phyloP scores from a whole-genome alignment of 2,888 invertebrate species.

The Pachydiplax longipennis region DNA sequence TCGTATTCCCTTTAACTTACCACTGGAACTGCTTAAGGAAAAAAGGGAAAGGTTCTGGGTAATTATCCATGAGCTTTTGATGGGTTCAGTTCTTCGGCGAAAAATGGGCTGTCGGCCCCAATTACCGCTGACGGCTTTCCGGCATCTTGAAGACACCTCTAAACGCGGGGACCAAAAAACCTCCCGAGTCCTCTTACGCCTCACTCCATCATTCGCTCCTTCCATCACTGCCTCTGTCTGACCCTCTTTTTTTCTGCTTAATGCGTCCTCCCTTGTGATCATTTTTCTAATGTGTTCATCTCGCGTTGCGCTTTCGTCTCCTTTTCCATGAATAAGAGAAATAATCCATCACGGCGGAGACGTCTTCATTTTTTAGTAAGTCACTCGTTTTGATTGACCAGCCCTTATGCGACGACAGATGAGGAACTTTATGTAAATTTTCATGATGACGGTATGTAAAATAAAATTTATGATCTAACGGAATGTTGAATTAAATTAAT shows the following conservation, averaged over 20 bases:
- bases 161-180: background rate
- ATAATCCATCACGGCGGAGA: too few species aligned
- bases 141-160: constrained; percentile 34
- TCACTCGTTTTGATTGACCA: too few species aligned
- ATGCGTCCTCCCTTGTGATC: constrained; percentile 1
- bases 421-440: too few species aligned
- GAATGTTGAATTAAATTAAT: too few species aligned
- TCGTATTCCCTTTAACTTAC: background rate
- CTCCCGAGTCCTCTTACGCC: background rate
- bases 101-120: constrained; percentile 30
- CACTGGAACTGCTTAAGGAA: background rate
- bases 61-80: constrained; percentile 35
- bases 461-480: too few species aligned
- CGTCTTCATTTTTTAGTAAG: too few species aligned
- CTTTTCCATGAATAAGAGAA: too few species aligned
- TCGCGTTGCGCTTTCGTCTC: background rate
- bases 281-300: constrained; percentile 15
- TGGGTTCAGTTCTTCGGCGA: constrained; percentile 25
- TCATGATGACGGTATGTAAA: too few species aligned
- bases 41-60: background rate
- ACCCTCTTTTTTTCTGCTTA: background rate
- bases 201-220: background rate
- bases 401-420: too few species aligned
- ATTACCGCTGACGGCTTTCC: constrained; percentile 40
- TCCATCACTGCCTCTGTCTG: background rate